Conservation (phyloP, 2,888 invertebrate genomes). For the Eretmocerus hayati region DNA sequence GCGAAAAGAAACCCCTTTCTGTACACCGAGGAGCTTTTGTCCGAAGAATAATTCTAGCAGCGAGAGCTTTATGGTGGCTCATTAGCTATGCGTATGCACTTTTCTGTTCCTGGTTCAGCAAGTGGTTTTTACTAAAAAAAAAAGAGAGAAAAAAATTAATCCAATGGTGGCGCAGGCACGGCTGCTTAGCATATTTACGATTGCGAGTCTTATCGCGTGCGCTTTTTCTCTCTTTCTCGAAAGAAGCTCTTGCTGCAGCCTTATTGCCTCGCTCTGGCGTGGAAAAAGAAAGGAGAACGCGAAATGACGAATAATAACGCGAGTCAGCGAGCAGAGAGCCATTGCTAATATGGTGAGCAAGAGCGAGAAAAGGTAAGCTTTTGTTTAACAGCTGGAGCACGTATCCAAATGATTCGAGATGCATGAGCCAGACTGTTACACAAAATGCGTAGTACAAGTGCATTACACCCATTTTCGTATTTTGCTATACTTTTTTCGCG, state of each 20-base stretch:
- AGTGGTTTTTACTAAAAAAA: no score
- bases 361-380: conserved; percentile 4
- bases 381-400: conserved; percentile 20
- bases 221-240: conserved; percentile 10
- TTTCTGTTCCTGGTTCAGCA: no score
- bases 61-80: no score
- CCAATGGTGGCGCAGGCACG: no score
- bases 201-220: conserved; percentile 18
- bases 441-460: background rate
- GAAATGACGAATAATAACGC: conserved; percentile 18
- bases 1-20: no score
- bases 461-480: conserved; percentile 1
- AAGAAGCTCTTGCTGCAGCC: no score
- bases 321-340: conserved; percentile 1
- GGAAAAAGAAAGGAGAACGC: conserved; percentile 13
- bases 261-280: no score
- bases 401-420: conserved; percentile 6
- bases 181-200: conserved; percentile 22
- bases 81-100: no score
- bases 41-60: no score
- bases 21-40: no score
- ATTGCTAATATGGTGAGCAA: conserved; percentile 5
- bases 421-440: background rate
- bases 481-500: background rate
- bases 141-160: no score